phyloP scores from a whole-genome alignment of 2,888 invertebrate genomes.

The Parapristionchus giblindavisi region DNA sequence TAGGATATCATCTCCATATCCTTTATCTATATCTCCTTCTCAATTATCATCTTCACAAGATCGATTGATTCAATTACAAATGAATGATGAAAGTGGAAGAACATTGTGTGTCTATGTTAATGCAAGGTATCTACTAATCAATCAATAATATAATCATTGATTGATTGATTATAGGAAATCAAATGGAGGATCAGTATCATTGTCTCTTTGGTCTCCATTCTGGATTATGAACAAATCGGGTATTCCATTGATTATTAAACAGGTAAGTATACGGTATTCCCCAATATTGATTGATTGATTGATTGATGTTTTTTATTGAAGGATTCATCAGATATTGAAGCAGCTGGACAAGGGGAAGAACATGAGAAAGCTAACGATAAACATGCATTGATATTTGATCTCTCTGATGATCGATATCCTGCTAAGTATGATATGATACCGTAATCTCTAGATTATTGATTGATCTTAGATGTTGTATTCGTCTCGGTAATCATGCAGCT shows the following conservation, averaged over 20 bases:
- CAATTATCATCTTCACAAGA: slow-evolving; percentile 4
- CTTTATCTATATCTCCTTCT: slow-evolving; percentile 13
- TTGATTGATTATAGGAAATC: background rate
- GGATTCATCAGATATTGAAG: slow-evolving; percentile 57
- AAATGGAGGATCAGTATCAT: slow-evolving; percentile 72
- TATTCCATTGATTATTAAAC: slow-evolving; percentile 20
- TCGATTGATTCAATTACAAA: background rate
- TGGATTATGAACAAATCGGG: slow-evolving; percentile 97
- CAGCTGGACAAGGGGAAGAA: slow-evolving; percentile 82
- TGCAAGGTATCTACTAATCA: background rate
- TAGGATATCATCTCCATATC: slow-evolving; percentile 69
- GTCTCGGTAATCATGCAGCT: slow-evolving; percentile 50
- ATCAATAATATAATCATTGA: background rate
- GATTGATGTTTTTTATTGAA: background rate
- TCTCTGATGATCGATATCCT: slow-evolving; percentile 87
- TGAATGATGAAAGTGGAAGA: slow-evolving; percentile 26
- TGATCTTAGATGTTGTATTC: slow-evolving; percentile 47
- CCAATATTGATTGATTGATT: background rate
- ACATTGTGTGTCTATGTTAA: slow-evolving; percentile 11
- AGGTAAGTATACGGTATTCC: background rate
- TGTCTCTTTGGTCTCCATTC: slow-evolving; percentile 84
- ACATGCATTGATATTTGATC: slow-evolving; percentile 90
- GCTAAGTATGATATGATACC: slow-evolving; percentile 61
- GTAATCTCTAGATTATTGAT: background rate
- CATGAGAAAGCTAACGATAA: slow-evolving; percentile 93